Conservation (phyloP, 2,797 vertebrate genomes). For the Tapirus indicus region DNA sequence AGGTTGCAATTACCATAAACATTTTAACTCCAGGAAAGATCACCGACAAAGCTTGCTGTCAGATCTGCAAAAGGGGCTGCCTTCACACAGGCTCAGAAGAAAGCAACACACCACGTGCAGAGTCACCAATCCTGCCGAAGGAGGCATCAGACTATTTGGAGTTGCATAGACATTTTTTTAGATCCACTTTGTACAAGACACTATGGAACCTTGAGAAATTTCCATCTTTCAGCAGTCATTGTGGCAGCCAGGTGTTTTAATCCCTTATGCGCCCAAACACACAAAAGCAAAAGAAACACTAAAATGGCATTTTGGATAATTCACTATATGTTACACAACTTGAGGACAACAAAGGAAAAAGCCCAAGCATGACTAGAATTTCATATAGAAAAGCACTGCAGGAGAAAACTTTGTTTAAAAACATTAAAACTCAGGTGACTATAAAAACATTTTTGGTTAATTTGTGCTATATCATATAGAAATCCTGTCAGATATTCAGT, state of each 20-base stretch:
- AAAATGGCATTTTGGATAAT: slow-evolving; percentile 68
- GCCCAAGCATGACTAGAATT: slow-evolving; percentile 70
- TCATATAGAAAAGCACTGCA: slow-evolving; percentile 73
- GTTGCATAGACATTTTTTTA: slow-evolving; percentile 82
- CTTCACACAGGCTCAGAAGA: slow-evolving; percentile 43
- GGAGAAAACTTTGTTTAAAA: slow-evolving; percentile 83
- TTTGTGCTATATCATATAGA: slow-evolving; percentile 80
- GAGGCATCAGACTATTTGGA: slow-evolving; percentile 62
- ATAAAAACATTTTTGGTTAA: slow-evolving; percentile 83
- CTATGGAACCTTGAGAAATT: slow-evolving; percentile 65
- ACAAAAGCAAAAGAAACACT: slow-evolving; percentile 72
- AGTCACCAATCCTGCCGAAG: slow-evolving; percentile 73
- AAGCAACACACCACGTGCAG: slow-evolving; percentile 3
- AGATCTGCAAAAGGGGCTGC: slow-evolving; percentile 62
- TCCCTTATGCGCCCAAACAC: slow-evolving; percentile 76
- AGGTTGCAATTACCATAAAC: slow-evolving; percentile 83
- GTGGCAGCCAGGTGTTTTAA: slow-evolving; percentile 74
- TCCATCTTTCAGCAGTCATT: slow-evolving; percentile 73
- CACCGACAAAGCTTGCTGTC: slow-evolving; percentile 60
- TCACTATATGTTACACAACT: slow-evolving; percentile 56
- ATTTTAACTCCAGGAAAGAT: slow-evolving; percentile 75
- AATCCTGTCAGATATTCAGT: slow-evolving; percentile 76
- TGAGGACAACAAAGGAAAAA: slow-evolving; percentile 76
- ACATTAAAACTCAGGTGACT: slow-evolving; percentile 83
- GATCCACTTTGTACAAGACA: slow-evolving; percentile 76